Evolutionary conservation across 1,140 invertebrate species (phyloP), one percentile per base, ranked within the genome.

Genomic region (Diprion similis): DNA sequence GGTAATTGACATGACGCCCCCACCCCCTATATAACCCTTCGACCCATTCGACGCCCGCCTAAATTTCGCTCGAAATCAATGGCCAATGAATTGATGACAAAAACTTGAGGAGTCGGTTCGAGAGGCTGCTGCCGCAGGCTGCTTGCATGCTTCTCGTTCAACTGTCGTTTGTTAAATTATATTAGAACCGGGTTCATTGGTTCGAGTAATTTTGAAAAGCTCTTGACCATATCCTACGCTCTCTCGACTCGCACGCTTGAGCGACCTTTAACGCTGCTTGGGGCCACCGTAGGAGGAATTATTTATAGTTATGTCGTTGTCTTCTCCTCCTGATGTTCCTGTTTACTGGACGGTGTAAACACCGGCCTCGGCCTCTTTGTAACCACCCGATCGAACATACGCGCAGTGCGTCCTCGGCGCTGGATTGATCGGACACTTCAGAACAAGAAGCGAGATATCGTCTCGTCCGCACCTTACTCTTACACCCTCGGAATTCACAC

Each of bases 131-230:
- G 24, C 24, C 24, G 24, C 24, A 3, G 24, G 24, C 24, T 37
- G 24, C 24, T n/a, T n/a, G n/a, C n/a, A n/a, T n/a, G 51, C n/a
- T 59, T 9, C 11, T 17, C 51, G 51, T 59, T 59, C 51, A 59
- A 59, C 51, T 59, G 51, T 59, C 51, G 51, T 59, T 59, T 59
- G 51, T 59, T 59, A 59, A 59, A 59, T 59, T 59, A 59, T 59
- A 59, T 59, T 59, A 59, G 51, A 59, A 59, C 51, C 51, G 51
- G 9, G 51, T 59, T 59, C 51, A 59, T 59, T 59, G 51, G 51
- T 59, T 59, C 51, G 51, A 59, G 51, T 59, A 59, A 59, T 59
- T 59, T 59, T 17, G 51, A 59, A 59, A 59, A 59, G 51, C 51
- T 59, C 51, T 59, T 59, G 51, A 59, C 24, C 24, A 6, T 37